Base-by-base conservation (phyloP, 2,113 vertebrate genomes). In the Scalopus aquaticus region DNA sequence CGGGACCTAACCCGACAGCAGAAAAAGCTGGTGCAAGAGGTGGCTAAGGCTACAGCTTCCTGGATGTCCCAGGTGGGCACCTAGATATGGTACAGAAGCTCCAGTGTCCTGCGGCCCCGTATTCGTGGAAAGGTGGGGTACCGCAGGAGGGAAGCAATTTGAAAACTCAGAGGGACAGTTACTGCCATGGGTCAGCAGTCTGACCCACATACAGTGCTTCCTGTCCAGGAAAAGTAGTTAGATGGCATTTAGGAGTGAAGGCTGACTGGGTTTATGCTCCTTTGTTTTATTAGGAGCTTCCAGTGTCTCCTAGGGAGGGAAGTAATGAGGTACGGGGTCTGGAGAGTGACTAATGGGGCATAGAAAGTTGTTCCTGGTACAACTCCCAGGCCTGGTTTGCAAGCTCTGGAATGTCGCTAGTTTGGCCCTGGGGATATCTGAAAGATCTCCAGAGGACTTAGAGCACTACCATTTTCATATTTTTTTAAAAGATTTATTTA, bases 301-400 rank as follows among this genome's bases (percentile, higher is more conserved):
- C 46, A 32, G 35, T 77, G 86, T 93, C 94, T 90, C 79, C 64
- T 81, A 76, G 73, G 78, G 74, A 82, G 79, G 86, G 51, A 93
- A 58, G 56, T 79, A 83, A 70, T 26, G 90, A 95, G 92, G 83
- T 67, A 77, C 35, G 46, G 67, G 60, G 88, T 84, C 89, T 96
- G 72, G 89, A 65, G 60, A 20, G 28, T 89, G 77, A 87, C 83
- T 84, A 49, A 93, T 70, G 79, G 64, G 77, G 70, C 64, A 12
- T 11, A n/a, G 93, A 49, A 13, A 35, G 22, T 76, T 64, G 67
- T 91, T 56, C 67, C 85, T 30, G 4, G 1, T 16, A 12, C 32
- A 26, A 16, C 60, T 62, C 22, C 90, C 65, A 54, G 85, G 32
- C 44, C 86, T 16, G 24, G 28, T 81, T 84, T 80, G 70, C 65